A percentile compares a stretch with the other conserved stretches of the same genome.
Conservation (phyloP, 2,888 invertebrate species). For the Nycteola revayana region DNA sequence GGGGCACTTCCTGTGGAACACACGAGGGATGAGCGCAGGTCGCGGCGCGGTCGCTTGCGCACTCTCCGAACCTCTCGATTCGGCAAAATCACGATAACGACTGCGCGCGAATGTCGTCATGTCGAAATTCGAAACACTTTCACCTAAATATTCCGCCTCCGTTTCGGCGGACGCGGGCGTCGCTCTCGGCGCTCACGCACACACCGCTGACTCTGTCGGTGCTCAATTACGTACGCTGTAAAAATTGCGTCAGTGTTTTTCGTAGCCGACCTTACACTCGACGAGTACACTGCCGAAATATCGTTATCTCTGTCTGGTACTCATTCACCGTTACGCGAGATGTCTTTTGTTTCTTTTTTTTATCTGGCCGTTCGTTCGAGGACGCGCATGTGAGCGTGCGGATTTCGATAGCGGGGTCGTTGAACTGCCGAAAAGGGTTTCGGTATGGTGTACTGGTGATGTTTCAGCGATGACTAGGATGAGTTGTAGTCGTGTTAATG, state of each 20-base stretch:
- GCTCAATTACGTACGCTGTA: conserved; percentile 79
- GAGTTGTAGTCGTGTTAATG: conserved; percentile 47
- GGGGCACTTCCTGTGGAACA: conserved; percentile 63
- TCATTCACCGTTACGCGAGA: conserved; percentile 66
- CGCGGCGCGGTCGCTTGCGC: conserved; percentile 50
- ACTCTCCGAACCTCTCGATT: conserved; percentile 75
- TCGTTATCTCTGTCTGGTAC: conserved; percentile 77
- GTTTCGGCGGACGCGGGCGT: conserved; percentile 81
- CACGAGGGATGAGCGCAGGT: conserved; percentile 49
- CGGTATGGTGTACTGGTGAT: conserved; percentile 57
- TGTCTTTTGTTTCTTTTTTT: conserved; percentile 74
- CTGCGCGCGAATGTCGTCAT: conserved; percentile 82
- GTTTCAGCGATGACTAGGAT: conserved; percentile 52
- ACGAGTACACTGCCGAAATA: conserved; percentile 70
- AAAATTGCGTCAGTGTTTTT: conserved; percentile 82
- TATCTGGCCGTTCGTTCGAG: conserved; percentile 62
- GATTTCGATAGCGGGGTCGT: conserved; percentile 80
- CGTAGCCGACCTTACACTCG: conserved; percentile 74
- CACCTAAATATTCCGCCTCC: conserved; percentile 82
- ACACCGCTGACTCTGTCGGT: conserved; percentile 66
- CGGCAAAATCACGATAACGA: conserved; percentile 82
- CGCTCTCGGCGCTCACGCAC: conserved; percentile 80
- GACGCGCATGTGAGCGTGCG: conserved; percentile 76
- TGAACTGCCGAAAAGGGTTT: conserved; percentile 77
- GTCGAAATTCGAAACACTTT: conserved; percentile 83